Evolutionary conservation across 2,888 invertebrate species (phyloP), one percentile per base, ranked within the genome.

Genomic region (Epirrita christyi): DNA sequence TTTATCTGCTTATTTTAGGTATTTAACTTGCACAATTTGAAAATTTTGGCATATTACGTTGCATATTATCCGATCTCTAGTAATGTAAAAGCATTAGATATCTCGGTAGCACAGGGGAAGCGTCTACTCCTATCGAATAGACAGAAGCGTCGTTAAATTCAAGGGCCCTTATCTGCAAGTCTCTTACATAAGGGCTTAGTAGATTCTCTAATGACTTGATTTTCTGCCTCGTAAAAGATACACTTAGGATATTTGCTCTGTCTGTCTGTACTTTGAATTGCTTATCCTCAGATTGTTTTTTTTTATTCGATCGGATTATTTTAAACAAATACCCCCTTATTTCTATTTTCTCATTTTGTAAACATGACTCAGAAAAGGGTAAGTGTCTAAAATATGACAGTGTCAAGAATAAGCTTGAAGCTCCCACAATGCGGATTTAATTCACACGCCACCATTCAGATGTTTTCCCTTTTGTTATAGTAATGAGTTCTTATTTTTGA

Each of bases 161-260:
- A 67, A 80, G 80, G 61, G 70, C 70, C 67, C 86, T 86, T 87
- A 87, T 87, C 87, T 79, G 68, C 68, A 69, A 80, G 73, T 79
- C 78, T 76, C 76, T 83, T 80, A 80, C 75, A 76, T 73, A 76
- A 78, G 77, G 77, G 80, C 80, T 81, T 76, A 76, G 75, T 73
- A 72, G 72, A 71, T 72, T 70, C 73, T 72, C 81, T 87, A 87
- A 87, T 85, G 85, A 81, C 85, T 78, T 78, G 79, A 85, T 85
- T 83, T 81, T 81, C 77, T 76, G 70, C 71, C 72, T 77, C 78
- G 76, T 82, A 79, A 81, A 80, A 80, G 76, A 64, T 60, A 65
- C 45, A 63, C 59, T 65, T 64, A 58, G 64, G 66, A 66, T 64
- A 53, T 58, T 59, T 48, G 55, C 51, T 43, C 55, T 61, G 58